Evolutionary conservation across 2,113 vertebrate genomes (phyloP).

Genomic region (Hyla sarda): DNA sequence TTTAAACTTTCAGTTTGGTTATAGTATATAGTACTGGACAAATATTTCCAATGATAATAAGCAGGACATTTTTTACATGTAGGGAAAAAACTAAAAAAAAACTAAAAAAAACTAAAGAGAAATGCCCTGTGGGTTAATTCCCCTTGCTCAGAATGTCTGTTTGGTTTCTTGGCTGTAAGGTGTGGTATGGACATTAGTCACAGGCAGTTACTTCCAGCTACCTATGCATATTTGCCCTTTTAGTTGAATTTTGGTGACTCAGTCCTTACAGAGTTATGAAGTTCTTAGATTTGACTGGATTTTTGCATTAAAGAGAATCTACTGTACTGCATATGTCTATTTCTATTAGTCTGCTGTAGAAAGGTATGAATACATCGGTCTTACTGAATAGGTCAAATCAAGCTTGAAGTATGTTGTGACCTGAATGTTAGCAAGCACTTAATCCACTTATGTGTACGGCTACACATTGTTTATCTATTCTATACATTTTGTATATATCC

Average conservation of each 20-base stretch:
- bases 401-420: slow-evolving; percentile 10
- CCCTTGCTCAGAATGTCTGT: not conserved
- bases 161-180: not conserved
- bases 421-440: not conserved
- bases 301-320: not conserved
- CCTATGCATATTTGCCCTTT: not conserved
- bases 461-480: not conserved
- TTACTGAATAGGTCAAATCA: not conserved
- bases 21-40: not conserved
- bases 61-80: not conserved
- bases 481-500: not conserved
- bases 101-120: not conserved
- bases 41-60: not conserved
- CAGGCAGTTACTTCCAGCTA: not conserved
- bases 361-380: not conserved
- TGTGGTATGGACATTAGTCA: slow-evolving; percentile 19
- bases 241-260: not conserved
- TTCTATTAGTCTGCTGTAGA: not conserved
- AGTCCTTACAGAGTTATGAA: not conserved
- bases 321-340: not conserved
- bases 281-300: not conserved
- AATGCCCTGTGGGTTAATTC: not conserved
- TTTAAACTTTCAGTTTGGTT: not conserved
- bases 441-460: not conserved
- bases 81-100: not conserved